Evolutionary conservation across 2,888 invertebrate species (phyloP), one percentile per base, ranked within the genome.

Genomic region (Sympetrum striolatum): DNA sequence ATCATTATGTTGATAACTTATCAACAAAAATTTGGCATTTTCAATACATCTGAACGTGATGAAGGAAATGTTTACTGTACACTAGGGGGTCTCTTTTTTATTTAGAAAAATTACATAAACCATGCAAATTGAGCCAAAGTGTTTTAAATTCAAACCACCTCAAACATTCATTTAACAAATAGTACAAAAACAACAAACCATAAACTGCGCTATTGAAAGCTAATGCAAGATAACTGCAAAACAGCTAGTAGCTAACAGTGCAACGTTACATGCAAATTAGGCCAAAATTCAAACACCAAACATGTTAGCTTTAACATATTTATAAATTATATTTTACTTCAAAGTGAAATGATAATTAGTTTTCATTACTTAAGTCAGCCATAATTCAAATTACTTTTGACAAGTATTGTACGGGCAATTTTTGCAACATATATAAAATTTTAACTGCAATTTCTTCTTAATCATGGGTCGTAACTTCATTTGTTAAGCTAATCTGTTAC

Each of bases 41-140:
- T 18, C 4, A 53, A 18, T 14, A 5, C 18, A 18, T 53, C 53
- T 18, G 18, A 53, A 8, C 15, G 5, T 15, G 53, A 53, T 53
- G 8, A 18, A 53, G 18, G 53, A 53, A 3, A 18, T 3, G 8
- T 53, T 53, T 53, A 53, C 48, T 53, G 48, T 53, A 53, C 48
- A 53, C 53, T 53, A 53, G 53, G 53, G 44, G 53, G 53, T 53
- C 53, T 53, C 53, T 18, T 53, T 53, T 53, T 53, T 18, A 15
- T 18, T 53, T n/a, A 18, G 18, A 53, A 53, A 53, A 60, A 22
- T 58, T n/a, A 31, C 64, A 8, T 86, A 60, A 37, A 64, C 22
- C 86, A 86, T 86, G 86, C 86, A 86, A 31, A 73, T 73, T 73
- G 73, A 73, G 73, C 73, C 73, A 73, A 73, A 31, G 10, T 73